Evolutionary conservation across 2,113 vertebrate genomes (phyloP).

Genomic region (Rutilus rutilus): DNA sequence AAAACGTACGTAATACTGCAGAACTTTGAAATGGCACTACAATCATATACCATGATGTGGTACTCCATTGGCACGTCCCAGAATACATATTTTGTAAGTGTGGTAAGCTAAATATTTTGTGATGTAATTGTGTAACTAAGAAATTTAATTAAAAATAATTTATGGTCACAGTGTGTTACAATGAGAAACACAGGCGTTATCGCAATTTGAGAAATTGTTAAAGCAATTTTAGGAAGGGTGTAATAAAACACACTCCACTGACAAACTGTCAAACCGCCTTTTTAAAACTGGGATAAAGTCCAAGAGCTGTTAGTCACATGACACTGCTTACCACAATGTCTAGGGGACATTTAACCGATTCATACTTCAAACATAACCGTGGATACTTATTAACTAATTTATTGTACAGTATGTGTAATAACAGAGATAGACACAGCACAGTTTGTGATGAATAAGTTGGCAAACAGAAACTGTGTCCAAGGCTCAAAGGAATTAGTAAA

Average conservation of each 20-base stretch:
- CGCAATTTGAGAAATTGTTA: conserved; percentile 2
- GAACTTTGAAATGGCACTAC: background rate
- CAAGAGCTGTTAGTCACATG: conserved; percentile 28
- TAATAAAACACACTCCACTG: background rate
- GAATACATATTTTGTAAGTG: background rate
- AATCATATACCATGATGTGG: background rate
- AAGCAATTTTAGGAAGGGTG: conserved; percentile 1
- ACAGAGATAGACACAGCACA: background rate
- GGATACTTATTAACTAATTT: conserved; percentile 32
- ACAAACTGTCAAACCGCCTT: conserved; percentile 23
- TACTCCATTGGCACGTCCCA: background rate
- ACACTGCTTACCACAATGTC: background rate
- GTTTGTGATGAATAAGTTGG: background rate
- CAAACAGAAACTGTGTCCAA: background rate
- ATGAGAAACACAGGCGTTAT: background rate
- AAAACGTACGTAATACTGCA: background rate
- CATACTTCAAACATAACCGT: conserved; percentile 21
- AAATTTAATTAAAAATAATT: conserved; percentile 19
- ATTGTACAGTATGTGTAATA: conserved; percentile 14
- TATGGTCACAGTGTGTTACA: conserved; percentile 14
- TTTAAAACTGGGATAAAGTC: conserved; percentile 27
- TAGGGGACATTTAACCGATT: background rate
- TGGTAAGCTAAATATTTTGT: background rate
- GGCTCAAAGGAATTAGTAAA: background rate
- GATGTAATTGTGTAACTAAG: background rate